Conservation (phyloP, 2,113 vertebrate species). For the Hyla sarda region DNA sequence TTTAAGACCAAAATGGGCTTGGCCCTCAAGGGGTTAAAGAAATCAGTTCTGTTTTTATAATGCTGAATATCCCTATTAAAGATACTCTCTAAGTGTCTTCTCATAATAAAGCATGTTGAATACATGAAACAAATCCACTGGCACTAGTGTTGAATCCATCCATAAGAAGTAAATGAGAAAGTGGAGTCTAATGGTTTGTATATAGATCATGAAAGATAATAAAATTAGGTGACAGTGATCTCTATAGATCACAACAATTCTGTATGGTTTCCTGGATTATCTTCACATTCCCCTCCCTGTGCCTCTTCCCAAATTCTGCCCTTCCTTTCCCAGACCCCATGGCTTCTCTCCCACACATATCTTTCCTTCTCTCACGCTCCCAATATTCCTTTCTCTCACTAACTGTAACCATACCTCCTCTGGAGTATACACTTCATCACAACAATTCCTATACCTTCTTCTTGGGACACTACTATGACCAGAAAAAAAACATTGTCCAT, state of each 20-base stretch:
- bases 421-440: not conserved
- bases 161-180: not conserved
- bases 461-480: not conserved
- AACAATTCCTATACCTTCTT: not conserved
- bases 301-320: not conserved
- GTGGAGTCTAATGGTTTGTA: not conserved
- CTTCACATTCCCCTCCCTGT: conserved; percentile 11
- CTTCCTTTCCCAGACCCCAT: conserved; percentile 39
- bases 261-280: conserved; percentile 49
- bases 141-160: not conserved
- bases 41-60: too few species aligned
- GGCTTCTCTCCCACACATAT: conserved; percentile 30
- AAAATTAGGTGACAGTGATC: conserved; percentile 13
- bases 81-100: not conserved
- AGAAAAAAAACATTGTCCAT: too few species aligned
- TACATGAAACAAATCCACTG: not conserved
- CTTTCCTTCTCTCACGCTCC: conserved; percentile 33
- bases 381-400: conserved; percentile 25
- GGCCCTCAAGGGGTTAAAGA: not conserved
- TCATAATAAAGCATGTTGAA: not conserved
- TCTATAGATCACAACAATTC: not conserved
- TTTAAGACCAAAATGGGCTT: too few species aligned
- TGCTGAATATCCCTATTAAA: not conserved
- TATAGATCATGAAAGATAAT: not conserved
- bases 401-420: not conserved